Percentiles rank a stretch among this genome's conserved stretches.
Conservation (phyloP, 2,113 vertebrate genomes). For the Anser cygnoides region DNA sequence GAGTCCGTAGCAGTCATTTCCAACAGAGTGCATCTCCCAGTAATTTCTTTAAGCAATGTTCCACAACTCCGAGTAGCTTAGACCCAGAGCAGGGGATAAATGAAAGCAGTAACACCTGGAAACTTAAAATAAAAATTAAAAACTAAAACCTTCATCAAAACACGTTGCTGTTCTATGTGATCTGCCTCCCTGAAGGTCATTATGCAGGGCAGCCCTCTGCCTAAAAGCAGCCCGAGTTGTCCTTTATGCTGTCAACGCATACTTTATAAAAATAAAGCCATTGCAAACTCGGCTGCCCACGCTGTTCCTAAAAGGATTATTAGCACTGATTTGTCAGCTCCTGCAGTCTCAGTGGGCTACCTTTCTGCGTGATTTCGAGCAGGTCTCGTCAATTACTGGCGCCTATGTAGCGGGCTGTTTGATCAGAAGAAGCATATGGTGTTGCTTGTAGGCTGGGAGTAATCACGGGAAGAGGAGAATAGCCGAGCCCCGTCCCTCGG, state of each 20-base stretch:
- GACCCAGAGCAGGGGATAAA: not conserved
- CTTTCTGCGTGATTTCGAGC: slow-evolving; percentile 85
- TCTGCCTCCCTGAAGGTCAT: slow-evolving; percentile 12
- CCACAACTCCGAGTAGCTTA: not conserved
- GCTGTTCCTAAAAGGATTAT: slow-evolving; percentile 80
- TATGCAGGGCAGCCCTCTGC: not conserved
- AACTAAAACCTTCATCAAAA: not conserved
- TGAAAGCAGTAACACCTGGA: not conserved
- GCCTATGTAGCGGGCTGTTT: slow-evolving; percentile 79
- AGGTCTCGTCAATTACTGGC: slow-evolving; percentile 84
- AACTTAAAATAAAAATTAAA: not conserved
- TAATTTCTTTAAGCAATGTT: not conserved
- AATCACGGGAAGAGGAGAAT: slow-evolving; percentile 70
- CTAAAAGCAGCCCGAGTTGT: slow-evolving; percentile 52
- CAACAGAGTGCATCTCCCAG: not conserved
- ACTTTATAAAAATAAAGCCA: slow-evolving; percentile 77
- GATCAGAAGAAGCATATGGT: slow-evolving; percentile 86
- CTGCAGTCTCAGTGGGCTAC: slow-evolving; percentile 81
- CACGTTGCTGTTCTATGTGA: not conserved
- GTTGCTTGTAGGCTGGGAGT: slow-evolving; percentile 75
- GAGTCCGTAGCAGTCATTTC: not conserved
- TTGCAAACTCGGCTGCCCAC: slow-evolving; percentile 66
- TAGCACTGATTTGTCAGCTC: slow-evolving; percentile 78
- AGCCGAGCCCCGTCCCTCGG: slow-evolving; percentile 51
- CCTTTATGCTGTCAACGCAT: slow-evolving; percentile 71